These are phyloP conservation scores for Brachionus paranguensis DNA, from an alignment of 1,140 invertebrate genomes.

Conservation along the genomic window DNA sequence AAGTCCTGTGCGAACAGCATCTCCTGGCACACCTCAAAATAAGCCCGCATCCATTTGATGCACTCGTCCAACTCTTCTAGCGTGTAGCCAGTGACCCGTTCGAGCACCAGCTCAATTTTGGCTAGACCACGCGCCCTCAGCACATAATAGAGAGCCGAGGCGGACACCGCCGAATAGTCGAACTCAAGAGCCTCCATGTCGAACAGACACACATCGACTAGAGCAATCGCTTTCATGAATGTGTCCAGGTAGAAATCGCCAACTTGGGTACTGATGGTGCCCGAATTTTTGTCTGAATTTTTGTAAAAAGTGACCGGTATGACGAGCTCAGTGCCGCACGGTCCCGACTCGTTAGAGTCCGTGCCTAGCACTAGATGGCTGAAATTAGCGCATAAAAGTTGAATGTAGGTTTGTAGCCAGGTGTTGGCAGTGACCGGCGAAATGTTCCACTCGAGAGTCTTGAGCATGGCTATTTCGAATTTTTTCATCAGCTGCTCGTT, in stretches of 20 bases:
- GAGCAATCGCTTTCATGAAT: background rate
- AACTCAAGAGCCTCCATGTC: slow-evolving; percentile 74
- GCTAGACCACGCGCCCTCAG: background rate
- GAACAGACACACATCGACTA: slow-evolving; percentile 78
- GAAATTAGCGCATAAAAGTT: slow-evolving; percentile 59
- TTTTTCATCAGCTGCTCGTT: slow-evolving; percentile 12
- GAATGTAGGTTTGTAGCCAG: slow-evolving; percentile 88
- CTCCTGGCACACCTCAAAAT: slow-evolving; percentile 3
- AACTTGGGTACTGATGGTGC: background rate
- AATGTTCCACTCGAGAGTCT: slow-evolving; percentile 77
- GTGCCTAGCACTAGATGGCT: background rate
- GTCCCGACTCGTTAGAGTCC: background rate
- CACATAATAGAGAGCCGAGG: slow-evolving; percentile 76
- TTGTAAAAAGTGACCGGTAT: slow-evolving; percentile 21
- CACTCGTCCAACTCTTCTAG: background rate
- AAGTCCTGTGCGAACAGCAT: background rate
- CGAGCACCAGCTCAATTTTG: background rate
- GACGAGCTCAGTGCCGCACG: background rate
- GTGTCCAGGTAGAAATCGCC: background rate
- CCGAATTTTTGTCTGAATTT: slow-evolving; percentile 7
- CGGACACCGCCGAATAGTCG: slow-evolving; percentile 76
- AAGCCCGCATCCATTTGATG: slow-evolving; percentile 14
- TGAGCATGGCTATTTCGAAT: slow-evolving; percentile 44
- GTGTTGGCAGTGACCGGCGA: slow-evolving; percentile 78
- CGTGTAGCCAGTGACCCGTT: background rate